These are phyloP conservation scores for Epinephelus coioides DNA, from an alignment of 2,797 vertebrate species.

Conservation along the genomic window DNA sequence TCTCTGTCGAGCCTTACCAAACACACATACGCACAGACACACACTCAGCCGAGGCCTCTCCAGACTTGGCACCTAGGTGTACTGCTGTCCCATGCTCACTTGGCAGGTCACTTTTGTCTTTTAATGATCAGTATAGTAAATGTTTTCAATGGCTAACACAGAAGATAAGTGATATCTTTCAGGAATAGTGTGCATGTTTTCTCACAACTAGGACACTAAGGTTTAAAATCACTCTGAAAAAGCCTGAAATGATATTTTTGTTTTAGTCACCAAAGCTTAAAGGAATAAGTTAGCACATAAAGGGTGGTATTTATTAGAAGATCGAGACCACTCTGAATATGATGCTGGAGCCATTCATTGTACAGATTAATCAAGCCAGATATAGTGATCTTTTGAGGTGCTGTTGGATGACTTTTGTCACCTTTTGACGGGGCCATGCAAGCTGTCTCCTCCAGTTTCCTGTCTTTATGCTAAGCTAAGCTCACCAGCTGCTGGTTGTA, in stretches of 20 bases:
- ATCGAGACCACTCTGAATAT: neutral
- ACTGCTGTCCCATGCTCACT: constrained; percentile 20
- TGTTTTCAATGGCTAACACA: constrained; percentile 22
- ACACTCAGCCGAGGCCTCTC: constrained; percentile 21
- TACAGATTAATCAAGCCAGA: neutral
- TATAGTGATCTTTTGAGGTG: neutral
- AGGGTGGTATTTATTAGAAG: neutral
- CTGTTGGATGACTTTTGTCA: neutral
- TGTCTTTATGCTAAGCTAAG: no score
- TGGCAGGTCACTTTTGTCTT: constrained; percentile 32
- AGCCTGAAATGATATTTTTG: neutral
- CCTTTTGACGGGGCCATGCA: neutral
- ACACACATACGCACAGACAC: constrained; percentile 17
- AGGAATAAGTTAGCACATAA: neutral
- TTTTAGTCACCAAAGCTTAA: neutral
- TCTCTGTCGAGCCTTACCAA: constrained; percentile 33
- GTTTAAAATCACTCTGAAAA: neutral
- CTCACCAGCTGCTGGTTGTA: neutral
- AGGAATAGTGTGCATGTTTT: neutral
- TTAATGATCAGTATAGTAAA: constrained; percentile 30
- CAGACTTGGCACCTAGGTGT: constrained; percentile 46
- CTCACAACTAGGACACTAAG: no score
- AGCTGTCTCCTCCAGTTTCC: no score
- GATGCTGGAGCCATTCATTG: neutral
- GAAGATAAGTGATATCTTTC: neutral